Base-by-base conservation (phyloP, 2,113 vertebrate species). In the Archilochus colubris region DNA sequence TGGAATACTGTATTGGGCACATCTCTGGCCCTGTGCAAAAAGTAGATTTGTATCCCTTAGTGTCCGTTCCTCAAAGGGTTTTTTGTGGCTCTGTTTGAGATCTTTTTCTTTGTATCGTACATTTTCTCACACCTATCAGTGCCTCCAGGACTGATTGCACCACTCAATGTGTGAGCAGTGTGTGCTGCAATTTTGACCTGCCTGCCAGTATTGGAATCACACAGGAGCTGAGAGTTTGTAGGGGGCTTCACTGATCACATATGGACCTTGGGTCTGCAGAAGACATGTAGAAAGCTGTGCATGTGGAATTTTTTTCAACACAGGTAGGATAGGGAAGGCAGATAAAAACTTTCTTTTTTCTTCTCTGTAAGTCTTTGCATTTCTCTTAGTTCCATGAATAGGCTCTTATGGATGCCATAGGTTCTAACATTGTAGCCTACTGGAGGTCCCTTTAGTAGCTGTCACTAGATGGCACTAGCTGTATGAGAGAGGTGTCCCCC, bases 391-490 rank as follows among this genome's bases (percentile, higher is more conserved):
- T 51, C 50, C n/a, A 28, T 18, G 62, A 78, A 66, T 24, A 33
- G 19, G 4, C 23, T 20, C 1, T 66, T 36, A 62, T 0, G 0
- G 63, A 27, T 63, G 22, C 24, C 1, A 1, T 7, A 18, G 13
- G 19, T 58, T 31, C 54, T 84, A 27, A 43, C 23, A 11, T 43
- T 66, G 22, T 3, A 24, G 19, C 10, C 79, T 54, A 4, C 57
- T 81, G 89, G 96, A 96, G 85, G 88, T 88, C 94, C 59, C 91
- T 74, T 83, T 78, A 72, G 72, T 44, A 95, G 62, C 88, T 93
- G 95, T 96, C 97, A 96, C 95, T 93, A 97, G 97, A 91, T 97
- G 97, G 97, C 76, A 95, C 94, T 96, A 95, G 66, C 67, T 86
- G 93, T 82, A 86, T 95, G 83, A 93, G 76, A 94, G 91, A 92